Evolutionary conservation across 2,113 vertebrate genomes (phyloP).

Genomic region (Amia ocellicauda): DNA sequence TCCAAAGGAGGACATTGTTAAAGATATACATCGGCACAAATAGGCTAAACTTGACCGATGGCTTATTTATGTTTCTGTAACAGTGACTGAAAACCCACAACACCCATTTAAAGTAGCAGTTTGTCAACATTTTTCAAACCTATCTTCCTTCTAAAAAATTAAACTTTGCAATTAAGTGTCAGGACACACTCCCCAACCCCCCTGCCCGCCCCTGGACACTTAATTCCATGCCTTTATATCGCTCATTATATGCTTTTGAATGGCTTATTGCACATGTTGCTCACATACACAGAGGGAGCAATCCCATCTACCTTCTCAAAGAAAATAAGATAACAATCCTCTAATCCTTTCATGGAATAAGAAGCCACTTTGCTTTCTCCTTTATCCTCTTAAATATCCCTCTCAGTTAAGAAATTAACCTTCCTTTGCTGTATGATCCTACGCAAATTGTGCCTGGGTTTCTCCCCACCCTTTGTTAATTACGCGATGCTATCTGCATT

Average conservation of each 20-base stretch:
- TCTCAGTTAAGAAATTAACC: slow-evolving; percentile 89
- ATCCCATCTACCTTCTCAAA: slow-evolving; percentile 62
- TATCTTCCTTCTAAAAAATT: too few species aligned
- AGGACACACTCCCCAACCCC: too few species aligned
- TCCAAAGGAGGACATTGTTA: too few species aligned
- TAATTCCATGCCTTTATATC: slow-evolving; percentile 13
- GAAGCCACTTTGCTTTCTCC: slow-evolving; percentile 72
- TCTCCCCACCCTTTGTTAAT: slow-evolving; percentile 87
- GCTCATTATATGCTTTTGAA: slow-evolving; percentile 45
- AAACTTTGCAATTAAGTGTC: background rate
- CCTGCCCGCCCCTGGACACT: too few species aligned
- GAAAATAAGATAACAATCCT: slow-evolving; percentile 78
- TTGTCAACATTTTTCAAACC: background rate
- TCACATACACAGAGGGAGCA: slow-evolving; percentile 39
- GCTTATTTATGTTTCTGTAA: too few species aligned
- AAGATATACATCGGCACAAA: too few species aligned
- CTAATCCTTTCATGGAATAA: slow-evolving; percentile 82
- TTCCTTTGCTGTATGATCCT: slow-evolving; percentile 77
- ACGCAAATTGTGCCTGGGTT: slow-evolving; percentile 78
- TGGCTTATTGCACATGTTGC: slow-evolving; percentile 55
- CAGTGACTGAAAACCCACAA: too few species aligned
- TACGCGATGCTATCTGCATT: slow-evolving; percentile 91
- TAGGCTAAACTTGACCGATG: too few species aligned
- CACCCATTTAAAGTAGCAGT: too few species aligned
- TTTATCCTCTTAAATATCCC: slow-evolving; percentile 83